Conservation (phyloP, 2,797 vertebrate genomes). For the Sebastes oblongus region DNA sequence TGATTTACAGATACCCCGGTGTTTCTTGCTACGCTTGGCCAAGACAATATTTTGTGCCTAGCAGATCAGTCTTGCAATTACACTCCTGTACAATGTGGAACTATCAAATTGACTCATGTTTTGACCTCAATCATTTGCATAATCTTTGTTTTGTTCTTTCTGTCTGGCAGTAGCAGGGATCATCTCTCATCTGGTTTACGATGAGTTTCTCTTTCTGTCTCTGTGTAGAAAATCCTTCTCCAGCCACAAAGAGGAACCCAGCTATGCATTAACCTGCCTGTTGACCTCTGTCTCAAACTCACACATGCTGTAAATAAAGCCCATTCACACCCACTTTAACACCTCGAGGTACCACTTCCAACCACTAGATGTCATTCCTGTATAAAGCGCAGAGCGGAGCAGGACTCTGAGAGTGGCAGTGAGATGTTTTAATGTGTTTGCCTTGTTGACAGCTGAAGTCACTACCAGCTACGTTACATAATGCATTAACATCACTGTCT, state of each 20-base stretch:
- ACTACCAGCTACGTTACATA: constrained; percentile 19
- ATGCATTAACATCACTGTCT: constrained; percentile 26
- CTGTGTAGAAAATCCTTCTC: not conserved
- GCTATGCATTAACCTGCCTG: not conserved
- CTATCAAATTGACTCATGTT: not conserved
- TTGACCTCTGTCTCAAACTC: constrained; percentile 19
- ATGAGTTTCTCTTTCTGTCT: not conserved
- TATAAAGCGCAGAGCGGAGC: constrained; percentile 28
- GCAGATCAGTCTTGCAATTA: constrained; percentile 13
- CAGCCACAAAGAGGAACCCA: not conserved
- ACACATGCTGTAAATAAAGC: constrained; percentile 17
- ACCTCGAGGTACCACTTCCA: not conserved
- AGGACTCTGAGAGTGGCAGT: not conserved
- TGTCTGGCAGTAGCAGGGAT: not conserved
- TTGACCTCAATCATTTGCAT: not conserved
- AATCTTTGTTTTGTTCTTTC: not conserved
- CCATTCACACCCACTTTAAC: not conserved
- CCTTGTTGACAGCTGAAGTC: constrained; percentile 5
- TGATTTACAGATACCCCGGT: constrained; percentile 41
- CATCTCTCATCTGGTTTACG: not conserved
- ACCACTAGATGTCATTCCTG: constrained; percentile 77
- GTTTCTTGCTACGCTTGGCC: constrained; percentile 17
- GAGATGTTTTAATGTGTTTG: constrained; percentile 16
- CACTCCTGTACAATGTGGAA: constrained; percentile 1
- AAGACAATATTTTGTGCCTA: not conserved